A percentile compares a stretch with the other conserved stretches of the same genome.
phyloP scores from a whole-genome alignment of 2,113 vertebrate species.

The Sphyrna mokarran region DNA sequence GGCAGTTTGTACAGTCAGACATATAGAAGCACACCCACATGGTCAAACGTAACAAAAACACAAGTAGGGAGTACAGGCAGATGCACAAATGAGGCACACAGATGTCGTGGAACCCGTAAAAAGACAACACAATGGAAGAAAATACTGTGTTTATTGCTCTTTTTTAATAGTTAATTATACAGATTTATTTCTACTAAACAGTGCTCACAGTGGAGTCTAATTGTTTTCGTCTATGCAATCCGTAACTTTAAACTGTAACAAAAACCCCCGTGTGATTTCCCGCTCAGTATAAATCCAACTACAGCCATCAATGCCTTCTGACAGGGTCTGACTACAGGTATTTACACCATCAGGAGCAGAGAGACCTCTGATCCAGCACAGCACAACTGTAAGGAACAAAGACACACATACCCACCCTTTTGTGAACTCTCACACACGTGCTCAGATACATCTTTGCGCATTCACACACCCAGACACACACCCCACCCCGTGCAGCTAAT shows the following conservation, averaged over 20 bases:
- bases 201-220: slow-evolving; percentile 14
- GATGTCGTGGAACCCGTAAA: neutral
- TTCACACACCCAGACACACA: neutral
- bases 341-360: slow-evolving; percentile 62
- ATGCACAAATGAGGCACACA: neutral
- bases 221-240: neutral
- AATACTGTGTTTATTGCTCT: slow-evolving; percentile 15
- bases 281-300: slow-evolving; percentile 58
- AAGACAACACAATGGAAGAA: slow-evolving; percentile 19
- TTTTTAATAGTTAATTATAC: slow-evolving; percentile 18
- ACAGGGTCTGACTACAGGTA: slow-evolving; percentile 70
- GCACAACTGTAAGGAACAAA: slow-evolving; percentile 45
- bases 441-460: slow-evolving; percentile 54
- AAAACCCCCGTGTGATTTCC: slow-evolving; percentile 33
- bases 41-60: neutral
- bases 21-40: neutral
- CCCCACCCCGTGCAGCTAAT: neutral
- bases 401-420: slow-evolving; percentile 50
- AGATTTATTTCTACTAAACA: slow-evolving; percentile 11
- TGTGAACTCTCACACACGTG: slow-evolving; percentile 57
- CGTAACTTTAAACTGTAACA: slow-evolving; percentile 30
- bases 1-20: neutral
- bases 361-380: neutral
- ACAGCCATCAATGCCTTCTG: slow-evolving; percentile 67
- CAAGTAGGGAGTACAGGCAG: neutral